A percentile compares a stretch with the other conserved stretches of the same genome.
phyloP scores from a whole-genome alignment of 2,888 invertebrate species.

The Apeira syringaria region DNA sequence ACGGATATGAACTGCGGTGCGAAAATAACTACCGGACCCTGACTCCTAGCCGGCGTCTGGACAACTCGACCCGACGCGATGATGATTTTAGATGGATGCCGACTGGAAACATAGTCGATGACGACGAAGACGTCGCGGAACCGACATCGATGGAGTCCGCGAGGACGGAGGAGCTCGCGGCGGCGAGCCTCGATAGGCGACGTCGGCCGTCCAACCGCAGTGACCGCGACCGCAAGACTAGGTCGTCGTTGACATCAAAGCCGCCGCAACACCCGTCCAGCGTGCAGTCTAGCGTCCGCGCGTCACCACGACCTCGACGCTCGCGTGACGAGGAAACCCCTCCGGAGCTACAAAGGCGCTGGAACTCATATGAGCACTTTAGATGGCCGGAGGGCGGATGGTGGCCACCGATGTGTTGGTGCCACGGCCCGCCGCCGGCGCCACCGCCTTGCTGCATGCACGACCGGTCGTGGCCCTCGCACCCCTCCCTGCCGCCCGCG shows the following conservation, averaged over 20 bases:
- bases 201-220: constrained; percentile 78
- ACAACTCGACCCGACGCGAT: constrained; percentile 86
- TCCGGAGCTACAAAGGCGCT: constrained; percentile 71
- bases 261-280: constrained; percentile 71
- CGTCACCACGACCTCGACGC: constrained; percentile 68
- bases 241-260: constrained; percentile 83
- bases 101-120: constrained; percentile 60
- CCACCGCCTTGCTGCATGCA: constrained; percentile 77
- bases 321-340: constrained; percentile 66
- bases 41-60: constrained; percentile 68
- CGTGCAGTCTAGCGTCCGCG: constrained; percentile 50
- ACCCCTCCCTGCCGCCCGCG: constrained; percentile 68
- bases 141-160: constrained; percentile 51
- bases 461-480: constrained; percentile 76
- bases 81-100: constrained; percentile 88
- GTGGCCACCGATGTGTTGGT: constrained; percentile 78
- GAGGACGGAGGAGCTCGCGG: constrained; percentile 61
- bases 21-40: constrained; percentile 84
- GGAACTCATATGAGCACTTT: constrained; percentile 84
- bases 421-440: constrained; percentile 70
- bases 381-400: constrained; percentile 82
- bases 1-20: constrained; percentile 79
- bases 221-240: constrained; percentile 86
- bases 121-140: constrained; percentile 53
- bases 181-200: constrained; percentile 83